These are phyloP conservation scores for Gymnarchus niloticus DNA, from an alignment of 2,113 vertebrate species.

Conservation along the genomic window DNA sequence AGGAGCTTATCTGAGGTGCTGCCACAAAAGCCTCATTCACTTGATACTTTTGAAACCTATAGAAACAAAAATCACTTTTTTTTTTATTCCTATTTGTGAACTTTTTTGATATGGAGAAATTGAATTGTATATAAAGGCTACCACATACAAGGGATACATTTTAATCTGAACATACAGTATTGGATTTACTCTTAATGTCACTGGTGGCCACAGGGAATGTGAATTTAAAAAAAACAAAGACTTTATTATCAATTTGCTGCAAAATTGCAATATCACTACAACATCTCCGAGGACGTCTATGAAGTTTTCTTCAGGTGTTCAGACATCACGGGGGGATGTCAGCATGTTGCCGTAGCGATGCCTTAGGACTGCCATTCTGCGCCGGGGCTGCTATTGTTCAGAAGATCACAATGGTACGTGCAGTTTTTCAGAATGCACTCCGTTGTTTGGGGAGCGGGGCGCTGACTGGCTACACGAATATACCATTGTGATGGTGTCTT, in stretches of 20 bases:
- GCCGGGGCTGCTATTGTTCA: too few relatives aligned
- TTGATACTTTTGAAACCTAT: neutral
- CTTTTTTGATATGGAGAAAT: conserved; percentile 8
- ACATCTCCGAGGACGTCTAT: neutral
- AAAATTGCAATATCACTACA: neutral
- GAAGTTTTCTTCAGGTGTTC: neutral
- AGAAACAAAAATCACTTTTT: neutral
- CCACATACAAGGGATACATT: neutral
- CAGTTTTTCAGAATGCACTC: neutral
- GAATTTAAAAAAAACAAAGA: neutral
- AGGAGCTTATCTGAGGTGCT: neutral
- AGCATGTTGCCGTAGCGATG: neutral
- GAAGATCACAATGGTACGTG: neutral
- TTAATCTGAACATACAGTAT: neutral
- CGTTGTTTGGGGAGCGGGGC: too few relatives aligned
- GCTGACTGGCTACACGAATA: neutral
- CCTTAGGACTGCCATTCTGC: neutral
- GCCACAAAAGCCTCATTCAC: neutral
- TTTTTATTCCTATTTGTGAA: neutral
- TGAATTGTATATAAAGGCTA: neutral
- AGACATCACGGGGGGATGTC: neutral
- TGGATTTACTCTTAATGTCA: conserved; percentile 2
- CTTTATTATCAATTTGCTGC: neutral
- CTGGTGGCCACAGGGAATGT: neutral
- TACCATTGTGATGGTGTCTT: neutral